Evolutionary conservation across 2,113 vertebrate genomes (phyloP).

Genomic region (Brachyhypopomus gauderio): DNA sequence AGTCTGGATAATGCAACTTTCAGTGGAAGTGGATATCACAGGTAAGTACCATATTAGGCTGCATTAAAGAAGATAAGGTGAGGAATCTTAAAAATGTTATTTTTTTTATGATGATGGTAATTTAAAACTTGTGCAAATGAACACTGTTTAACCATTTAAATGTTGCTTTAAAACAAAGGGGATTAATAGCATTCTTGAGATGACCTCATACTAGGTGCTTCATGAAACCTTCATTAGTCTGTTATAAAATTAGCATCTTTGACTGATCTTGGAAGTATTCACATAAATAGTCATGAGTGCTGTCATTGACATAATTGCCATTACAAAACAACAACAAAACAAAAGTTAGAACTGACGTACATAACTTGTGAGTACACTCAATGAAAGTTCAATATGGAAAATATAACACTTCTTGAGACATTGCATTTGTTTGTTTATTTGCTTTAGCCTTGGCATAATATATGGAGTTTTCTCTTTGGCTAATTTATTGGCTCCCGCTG

Average conservation of each 20-base stretch:
- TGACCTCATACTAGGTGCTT: no score
- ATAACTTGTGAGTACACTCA: slow-evolving; percentile 54
- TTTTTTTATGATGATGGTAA: not conserved
- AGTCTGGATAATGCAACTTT: slow-evolving; percentile 85
- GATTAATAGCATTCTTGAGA: no score
- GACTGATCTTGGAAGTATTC: not conserved
- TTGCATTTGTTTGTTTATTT: not conserved
- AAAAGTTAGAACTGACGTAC: no score
- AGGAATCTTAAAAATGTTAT: not conserved
- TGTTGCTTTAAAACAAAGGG: no score
- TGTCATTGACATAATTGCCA: no score
- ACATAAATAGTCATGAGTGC: not conserved
- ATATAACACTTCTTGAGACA: not conserved
- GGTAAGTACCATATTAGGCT: slow-evolving; percentile 69
- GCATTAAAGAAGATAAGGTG: not conserved
- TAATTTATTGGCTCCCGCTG: slow-evolving; percentile 87
- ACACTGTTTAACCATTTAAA: no score
- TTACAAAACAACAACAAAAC: no score
- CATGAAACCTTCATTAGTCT: no score
- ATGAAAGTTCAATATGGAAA: not conserved
- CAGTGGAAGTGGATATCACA: slow-evolving; percentile 92
- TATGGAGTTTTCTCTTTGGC: slow-evolving; percentile 95
- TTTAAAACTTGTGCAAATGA: no score
- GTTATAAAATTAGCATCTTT: no score
- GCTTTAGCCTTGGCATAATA: slow-evolving; percentile 89